Base-by-base conservation (phyloP, 2,113 vertebrate genomes). In the Halichoerus grypus region DNA sequence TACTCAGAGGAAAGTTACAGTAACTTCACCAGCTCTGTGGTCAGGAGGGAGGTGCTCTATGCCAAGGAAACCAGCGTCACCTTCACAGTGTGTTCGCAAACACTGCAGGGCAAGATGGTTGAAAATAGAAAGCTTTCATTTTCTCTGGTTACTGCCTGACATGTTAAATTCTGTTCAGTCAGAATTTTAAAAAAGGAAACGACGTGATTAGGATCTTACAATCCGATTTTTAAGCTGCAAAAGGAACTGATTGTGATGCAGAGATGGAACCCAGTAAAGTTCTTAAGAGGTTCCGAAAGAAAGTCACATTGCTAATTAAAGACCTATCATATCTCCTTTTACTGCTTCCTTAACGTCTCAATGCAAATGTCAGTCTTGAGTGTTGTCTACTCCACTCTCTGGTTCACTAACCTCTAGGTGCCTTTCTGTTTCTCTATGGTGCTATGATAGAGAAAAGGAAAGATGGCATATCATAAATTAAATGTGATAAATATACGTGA, bases 51-150 rank as follows among this genome's bases (percentile, higher is more conserved):
- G 51, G 69, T 83, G 72, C 42, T 84, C 26, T 91, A 21, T 67
- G 74, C 74, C 53, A 82, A 59, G 74, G 83, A 76, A 96, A 71
- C 26, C 26, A 88, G 55, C 1, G 8, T 61, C 31, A 88, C 15
- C 92, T 87, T 91, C 55, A 74, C 12, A 46, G 9, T 21, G 10
- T 33, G 21, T 63, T 69, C 88, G 81, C 46, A 89, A 74, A 92
- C 71, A 94, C 72, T 9, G 8, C 7, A 81, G 74, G 87, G 21
- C 69, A 95, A 96, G 61, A 94, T 7, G 28, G 69, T 15, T 24
- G 69, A 92, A 94, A 92, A 94, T 8, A 94, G 91, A 95, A 94
- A 94, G 81, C 71, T 84, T 96, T 97, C 71, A n/a, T 94, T 95
- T 95, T 69, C 42, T 51, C 93, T 51, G 15, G 12, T 87, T 94